Evolutionary conservation across 2,888 invertebrate genomes (phyloP).

Genomic region (Platycheirus rosarum): DNA sequence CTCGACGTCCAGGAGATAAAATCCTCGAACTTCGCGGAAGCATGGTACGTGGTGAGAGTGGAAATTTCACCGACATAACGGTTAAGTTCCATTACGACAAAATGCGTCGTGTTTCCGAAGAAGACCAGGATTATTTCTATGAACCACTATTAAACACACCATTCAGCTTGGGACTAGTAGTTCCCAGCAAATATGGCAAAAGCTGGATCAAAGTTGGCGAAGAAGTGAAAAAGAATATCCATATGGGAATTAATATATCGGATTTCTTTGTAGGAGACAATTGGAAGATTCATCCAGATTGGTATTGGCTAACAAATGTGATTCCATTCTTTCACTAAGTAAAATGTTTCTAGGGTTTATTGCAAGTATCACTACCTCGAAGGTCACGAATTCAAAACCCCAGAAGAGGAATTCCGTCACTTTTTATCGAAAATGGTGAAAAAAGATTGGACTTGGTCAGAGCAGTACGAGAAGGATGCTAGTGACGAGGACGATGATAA

Average conservation of each 20-base stretch:
- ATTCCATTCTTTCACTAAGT: too few species aligned
- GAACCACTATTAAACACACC: conserved; percentile 92
- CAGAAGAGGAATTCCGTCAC: conserved; percentile 89
- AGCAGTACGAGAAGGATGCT: conserved; percentile 84
- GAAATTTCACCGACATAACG: conserved; percentile 86
- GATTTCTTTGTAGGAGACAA: conserved; percentile 88
- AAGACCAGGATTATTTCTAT: conserved; percentile 92
- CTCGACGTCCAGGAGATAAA: conserved; percentile 86
- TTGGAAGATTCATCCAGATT: conserved; percentile 93
- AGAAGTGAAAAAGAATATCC: conserved; percentile 87
- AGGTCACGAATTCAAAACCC: conserved; percentile 88
- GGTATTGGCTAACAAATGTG: conserved; percentile 86
- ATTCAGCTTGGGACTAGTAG: conserved; percentile 92
- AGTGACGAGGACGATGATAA: conserved; percentile 78
- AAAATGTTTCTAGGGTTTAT: conserved; percentile 86
- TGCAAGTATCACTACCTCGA: conserved; percentile 93
- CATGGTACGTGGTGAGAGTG: conserved; percentile 88
- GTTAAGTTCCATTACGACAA: conserved; percentile 93
- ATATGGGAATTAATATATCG: conserved; percentile 87
- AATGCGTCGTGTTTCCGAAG: conserved; percentile 91
- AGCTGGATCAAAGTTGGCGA: conserved; percentile 87
- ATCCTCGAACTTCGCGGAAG: conserved; percentile 85
- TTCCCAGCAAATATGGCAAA: conserved; percentile 89
- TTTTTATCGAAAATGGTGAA: conserved; percentile 88
- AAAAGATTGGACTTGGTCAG: conserved; percentile 86